phyloP scores from a whole-genome alignment of 2,113 vertebrate species.

The mouse (Mus musculus) region DNA sequence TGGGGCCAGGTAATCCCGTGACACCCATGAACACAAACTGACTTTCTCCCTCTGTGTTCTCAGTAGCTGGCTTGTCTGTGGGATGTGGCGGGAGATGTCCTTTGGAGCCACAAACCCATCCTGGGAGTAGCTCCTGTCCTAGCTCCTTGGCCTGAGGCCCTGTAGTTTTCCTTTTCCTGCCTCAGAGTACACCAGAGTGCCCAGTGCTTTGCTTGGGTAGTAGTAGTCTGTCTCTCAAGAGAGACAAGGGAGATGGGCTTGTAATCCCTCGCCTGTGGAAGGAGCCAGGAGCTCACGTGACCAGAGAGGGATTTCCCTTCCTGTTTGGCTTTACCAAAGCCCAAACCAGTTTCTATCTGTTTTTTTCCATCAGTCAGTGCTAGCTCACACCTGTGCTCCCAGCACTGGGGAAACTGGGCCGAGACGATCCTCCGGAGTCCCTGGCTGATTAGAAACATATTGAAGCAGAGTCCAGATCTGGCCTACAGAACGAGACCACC shows the following conservation, averaged over 20 bases:
- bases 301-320: not conserved
- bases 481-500: not conserved
- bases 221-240: not conserved
- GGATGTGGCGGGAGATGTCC: not conserved
- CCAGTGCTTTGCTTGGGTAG: not conserved
- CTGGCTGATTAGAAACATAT: not conserved
- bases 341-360: not conserved
- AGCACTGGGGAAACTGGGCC: not conserved
- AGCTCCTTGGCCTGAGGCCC: not conserved
- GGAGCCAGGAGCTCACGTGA: not conserved
- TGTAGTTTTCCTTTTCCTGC: not conserved
- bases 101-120: not conserved
- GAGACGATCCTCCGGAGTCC: not conserved
- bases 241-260: not conserved
- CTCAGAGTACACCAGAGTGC: not conserved
- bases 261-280: not conserved
- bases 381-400: not conserved
- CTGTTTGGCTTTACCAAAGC: not conserved
- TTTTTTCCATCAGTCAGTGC: too few relatives aligned
- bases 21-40: not conserved
- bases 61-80: not conserved
- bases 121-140: not conserved
- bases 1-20: not conserved
- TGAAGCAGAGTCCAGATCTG: not conserved
- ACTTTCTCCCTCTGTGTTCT: not conserved